Percentiles rank a stretch among this genome's conserved stretches.
phyloP scores from a whole-genome alignment of 2,113 vertebrate genomes.

The Argyrosomus japonicus region DNA sequence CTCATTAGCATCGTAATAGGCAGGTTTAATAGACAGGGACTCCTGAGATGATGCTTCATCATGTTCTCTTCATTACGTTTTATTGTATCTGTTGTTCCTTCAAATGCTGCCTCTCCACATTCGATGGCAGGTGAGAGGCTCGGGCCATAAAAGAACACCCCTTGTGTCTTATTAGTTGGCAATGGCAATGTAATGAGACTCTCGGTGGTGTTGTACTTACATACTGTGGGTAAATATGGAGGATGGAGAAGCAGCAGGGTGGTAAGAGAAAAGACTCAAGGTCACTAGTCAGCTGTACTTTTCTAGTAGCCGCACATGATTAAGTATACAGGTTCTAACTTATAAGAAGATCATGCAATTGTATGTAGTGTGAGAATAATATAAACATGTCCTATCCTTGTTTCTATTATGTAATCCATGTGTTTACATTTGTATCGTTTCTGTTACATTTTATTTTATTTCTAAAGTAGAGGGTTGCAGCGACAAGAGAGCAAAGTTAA shows the following conservation, averaged over 20 bases:
- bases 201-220: background rate
- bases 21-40: constrained; percentile 55
- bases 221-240: constrained; percentile 2
- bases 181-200: constrained; percentile 44
- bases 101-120: constrained; percentile 17
- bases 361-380: background rate
- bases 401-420: background rate
- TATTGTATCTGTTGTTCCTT: constrained; percentile 44
- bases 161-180: constrained; percentile 49
- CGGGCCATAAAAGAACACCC: constrained; percentile 32
- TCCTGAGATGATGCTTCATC: constrained; percentile 50
- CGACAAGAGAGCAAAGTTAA: background rate
- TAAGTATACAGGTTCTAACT: background rate
- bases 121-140: constrained; percentile 10
- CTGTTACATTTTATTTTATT: background rate
- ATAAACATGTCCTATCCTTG: background rate
- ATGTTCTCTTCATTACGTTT: constrained; percentile 59
- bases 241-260: background rate
- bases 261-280: background rate
- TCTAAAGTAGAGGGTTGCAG: background rate
- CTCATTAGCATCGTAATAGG: constrained; percentile 57
- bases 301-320: background rate
- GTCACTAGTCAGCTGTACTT: background rate
- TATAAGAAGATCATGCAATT: background rate
- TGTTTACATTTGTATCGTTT: background rate